phyloP scores from a whole-genome alignment of 1,140 invertebrate species.

The Calephelis virginiensis region DNA sequence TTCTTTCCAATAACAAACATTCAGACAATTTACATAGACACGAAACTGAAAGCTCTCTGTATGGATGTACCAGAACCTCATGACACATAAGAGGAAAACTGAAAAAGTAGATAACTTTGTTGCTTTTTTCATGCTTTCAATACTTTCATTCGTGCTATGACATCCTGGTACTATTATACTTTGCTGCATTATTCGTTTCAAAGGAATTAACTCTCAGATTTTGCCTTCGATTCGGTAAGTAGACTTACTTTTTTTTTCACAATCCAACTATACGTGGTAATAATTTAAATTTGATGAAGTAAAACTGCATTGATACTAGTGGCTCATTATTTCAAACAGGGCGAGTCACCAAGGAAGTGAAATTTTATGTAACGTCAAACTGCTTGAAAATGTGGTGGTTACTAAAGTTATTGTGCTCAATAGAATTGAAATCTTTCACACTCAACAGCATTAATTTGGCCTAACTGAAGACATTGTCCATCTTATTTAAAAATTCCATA shows the following conservation, averaged over 20 bases:
- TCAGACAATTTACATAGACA: constrained; percentile 30
- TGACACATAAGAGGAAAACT: too few species aligned
- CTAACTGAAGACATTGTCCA: constrained; percentile 4
- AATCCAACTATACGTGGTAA: background rate
- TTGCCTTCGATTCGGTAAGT: background rate
- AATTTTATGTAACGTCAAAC: constrained; percentile 2
- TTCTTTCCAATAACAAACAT: constrained; percentile 23
- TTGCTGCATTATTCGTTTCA: background rate
- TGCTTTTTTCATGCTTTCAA: too few species aligned
- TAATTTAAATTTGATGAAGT: background rate
- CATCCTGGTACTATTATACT: too few species aligned
- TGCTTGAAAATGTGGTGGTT: constrained; percentile 4
- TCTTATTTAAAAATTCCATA: constrained; percentile 19
- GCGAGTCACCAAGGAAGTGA: background rate
- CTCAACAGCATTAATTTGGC: constrained; percentile 8
- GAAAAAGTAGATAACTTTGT: too few species aligned
- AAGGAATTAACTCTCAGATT: background rate
- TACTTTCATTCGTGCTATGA: too few species aligned
- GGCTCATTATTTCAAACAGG: background rate
- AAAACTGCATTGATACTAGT: constrained; percentile 5
- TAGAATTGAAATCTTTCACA: constrained; percentile 9
- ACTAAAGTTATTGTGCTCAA: constrained; percentile 5
- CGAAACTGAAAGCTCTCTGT: constrained; percentile 26
- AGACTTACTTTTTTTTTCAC: background rate
- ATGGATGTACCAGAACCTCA: too few species aligned